Evolutionary conservation across 2,113 vertebrate species (phyloP).

Genomic region (Archocentrus centrarchus): DNA sequence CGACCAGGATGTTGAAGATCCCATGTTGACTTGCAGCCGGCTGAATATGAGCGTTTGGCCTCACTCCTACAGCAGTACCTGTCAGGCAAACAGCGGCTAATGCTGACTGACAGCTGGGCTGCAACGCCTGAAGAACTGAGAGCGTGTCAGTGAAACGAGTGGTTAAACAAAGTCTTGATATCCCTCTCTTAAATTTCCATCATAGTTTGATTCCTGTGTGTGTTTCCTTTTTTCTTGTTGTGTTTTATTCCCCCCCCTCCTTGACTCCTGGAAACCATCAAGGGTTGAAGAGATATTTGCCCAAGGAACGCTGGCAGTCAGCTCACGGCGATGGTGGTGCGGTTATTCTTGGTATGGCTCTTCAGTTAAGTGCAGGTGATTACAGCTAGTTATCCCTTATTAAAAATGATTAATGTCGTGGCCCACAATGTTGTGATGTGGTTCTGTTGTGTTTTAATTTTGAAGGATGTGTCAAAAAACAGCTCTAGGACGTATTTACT

Average conservation of each 20-base stretch:
- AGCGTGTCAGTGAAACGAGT: slow-evolving; percentile 14
- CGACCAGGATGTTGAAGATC: background rate
- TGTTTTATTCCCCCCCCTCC: too few species aligned
- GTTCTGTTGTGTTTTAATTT: slow-evolving; percentile 47
- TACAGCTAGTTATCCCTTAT: slow-evolving; percentile 66
- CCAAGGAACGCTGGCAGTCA: background rate
- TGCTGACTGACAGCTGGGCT: slow-evolving; percentile 48
- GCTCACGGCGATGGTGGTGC: background rate
- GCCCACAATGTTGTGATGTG: slow-evolving; percentile 12
- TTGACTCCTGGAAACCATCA: slow-evolving; percentile 39
- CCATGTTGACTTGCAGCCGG: background rate
- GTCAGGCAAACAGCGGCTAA: slow-evolving; percentile 33
- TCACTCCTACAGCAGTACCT: slow-evolving; percentile 2
- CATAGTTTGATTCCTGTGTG: background rate
- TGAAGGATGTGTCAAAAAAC: slow-evolving; percentile 8
- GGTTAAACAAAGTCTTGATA: background rate
- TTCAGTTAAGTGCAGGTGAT: slow-evolving; percentile 57
- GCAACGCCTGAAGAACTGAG: slow-evolving; percentile 12
- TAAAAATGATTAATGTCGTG: slow-evolving; percentile 60
- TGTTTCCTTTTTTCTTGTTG: background rate
- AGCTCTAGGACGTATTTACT: background rate
- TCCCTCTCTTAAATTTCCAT: slow-evolving; percentile 6
- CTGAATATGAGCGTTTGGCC: background rate
- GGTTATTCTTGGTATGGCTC: slow-evolving; percentile 48
- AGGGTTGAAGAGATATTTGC: slow-evolving; percentile 30